Evolutionary conservation across 1,140 invertebrate species (phyloP).

Genomic region (Zaprionus gabonicus): DNA sequence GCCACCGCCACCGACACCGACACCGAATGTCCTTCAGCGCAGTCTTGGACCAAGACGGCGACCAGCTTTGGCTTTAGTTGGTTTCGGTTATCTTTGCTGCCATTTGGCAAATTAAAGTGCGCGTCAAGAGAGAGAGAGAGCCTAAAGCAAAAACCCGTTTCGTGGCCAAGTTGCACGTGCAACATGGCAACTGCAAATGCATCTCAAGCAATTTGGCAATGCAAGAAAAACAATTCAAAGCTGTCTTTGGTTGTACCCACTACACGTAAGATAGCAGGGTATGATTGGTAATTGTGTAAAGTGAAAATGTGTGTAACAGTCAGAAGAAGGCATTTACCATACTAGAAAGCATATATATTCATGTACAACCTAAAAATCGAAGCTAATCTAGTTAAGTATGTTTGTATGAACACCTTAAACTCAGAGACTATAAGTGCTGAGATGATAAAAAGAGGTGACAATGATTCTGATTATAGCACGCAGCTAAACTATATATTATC

Average conservation of each 20-base stretch:
- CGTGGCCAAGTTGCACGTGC: constrained; percentile 23
- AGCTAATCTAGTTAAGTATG: too few species aligned
- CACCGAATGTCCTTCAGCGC: constrained; percentile 70
- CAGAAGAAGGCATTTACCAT: too few species aligned
- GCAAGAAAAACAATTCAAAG: constrained; percentile 33
- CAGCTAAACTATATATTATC: too few species aligned
- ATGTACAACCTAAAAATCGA: too few species aligned
- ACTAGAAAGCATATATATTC: too few species aligned
- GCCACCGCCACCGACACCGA: constrained; percentile 40
- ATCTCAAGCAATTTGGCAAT: constrained; percentile 72
- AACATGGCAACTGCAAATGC: constrained; percentile 60
- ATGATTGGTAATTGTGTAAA: too few species aligned
- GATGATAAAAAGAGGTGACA: too few species aligned
- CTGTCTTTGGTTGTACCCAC: background rate
- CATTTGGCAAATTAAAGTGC: constrained; percentile 74
- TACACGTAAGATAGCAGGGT: too few species aligned
- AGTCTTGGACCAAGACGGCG: constrained; percentile 9
- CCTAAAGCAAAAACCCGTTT: constrained; percentile 63
- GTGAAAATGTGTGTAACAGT: too few species aligned
- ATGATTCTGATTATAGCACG: too few species aligned
- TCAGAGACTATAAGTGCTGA: too few species aligned
- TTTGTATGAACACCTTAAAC: too few species aligned
- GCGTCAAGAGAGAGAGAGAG: constrained; percentile 21
- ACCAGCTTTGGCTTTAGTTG: constrained; percentile 19
- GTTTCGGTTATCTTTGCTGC: constrained; percentile 54